Conservation (phyloP, 2,113 vertebrate species). For the Accipiter cooperii region DNA sequence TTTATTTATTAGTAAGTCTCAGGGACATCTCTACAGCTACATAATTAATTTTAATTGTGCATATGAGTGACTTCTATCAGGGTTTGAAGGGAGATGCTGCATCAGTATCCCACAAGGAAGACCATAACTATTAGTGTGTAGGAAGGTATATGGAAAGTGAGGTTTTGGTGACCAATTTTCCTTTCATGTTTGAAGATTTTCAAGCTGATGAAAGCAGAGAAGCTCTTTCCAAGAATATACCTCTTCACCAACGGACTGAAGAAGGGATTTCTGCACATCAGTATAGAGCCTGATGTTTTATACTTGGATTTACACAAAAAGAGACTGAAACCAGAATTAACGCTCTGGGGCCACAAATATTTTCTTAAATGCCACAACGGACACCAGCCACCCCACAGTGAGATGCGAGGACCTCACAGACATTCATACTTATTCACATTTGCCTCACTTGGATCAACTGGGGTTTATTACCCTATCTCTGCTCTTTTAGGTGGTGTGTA, state of each 20-base stretch:
- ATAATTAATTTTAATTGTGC: slow-evolving; percentile 42
- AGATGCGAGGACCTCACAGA: background rate
- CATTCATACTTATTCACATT: background rate
- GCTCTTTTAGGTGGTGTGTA: background rate
- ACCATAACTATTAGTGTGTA: background rate
- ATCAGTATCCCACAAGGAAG: background rate
- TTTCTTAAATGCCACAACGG: background rate
- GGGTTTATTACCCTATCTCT: background rate
- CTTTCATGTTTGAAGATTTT: background rate
- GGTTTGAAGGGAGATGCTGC: background rate
- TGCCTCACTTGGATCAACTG: background rate
- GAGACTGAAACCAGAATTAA: background rate
- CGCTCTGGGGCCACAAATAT: background rate
- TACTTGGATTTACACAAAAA: background rate
- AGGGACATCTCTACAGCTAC: slow-evolving; percentile 20
- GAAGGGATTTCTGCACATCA: background rate
- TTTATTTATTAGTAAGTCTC: slow-evolving; percentile 39
- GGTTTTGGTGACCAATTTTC: background rate
- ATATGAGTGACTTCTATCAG: background rate
- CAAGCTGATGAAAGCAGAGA: background rate
- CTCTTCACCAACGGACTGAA: fast-evolving
- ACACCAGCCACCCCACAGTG: background rate
- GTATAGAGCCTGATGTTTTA: fast-evolving
- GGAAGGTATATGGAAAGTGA: background rate
- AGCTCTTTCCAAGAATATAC: background rate